Evolutionary conservation across 2,113 vertebrate species (phyloP), one percentile per base, ranked within the genome.

Genomic region (Cochlearius cochlearius): DNA sequence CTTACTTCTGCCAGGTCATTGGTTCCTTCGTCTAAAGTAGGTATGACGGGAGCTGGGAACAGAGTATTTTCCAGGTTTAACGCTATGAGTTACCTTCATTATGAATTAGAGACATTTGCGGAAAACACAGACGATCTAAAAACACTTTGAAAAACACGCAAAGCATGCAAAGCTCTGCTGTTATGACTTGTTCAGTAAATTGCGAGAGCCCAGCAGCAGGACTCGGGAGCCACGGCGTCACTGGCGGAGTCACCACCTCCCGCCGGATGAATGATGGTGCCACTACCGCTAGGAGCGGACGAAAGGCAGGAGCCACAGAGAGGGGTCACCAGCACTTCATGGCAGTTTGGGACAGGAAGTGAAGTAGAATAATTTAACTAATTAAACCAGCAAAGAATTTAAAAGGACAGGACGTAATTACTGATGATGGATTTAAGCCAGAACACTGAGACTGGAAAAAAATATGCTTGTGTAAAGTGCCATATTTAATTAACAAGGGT

Each of bases 351-450:
- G 91, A 88, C 91, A 41, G 77, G 86, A 95, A 94, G 63, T 55
- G 55, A 78, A 91, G 73, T 34, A 60, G 83, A 95, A 94, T 85
- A 92, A 96, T 92, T 78, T 66, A 64, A 32, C 73, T 76, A 82
- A 94, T 82, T 90, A 91, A 96, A 69, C 23, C 81, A 77, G 78
- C 55, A 79, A 82, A 90, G 88, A 96, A 92, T 91, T 95, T 96
- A 76, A 95, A 95, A 96, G 47, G 91, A 90, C 71, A 88, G 72
- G 66, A 41, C 56, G 1, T 90, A 93, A 97, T 96, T 95, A 91
- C 93, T 66, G 77, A 75, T 91, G 89, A 96, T 94, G 94, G 94
- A 96, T 97, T 95, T 96, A 94, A 97, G 91, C 93, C 96, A 97
- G 97, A 95, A 92, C 91, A 71, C 50, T 15, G 91, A 85, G 80